These are phyloP conservation scores for Psococerastis gibbosa DNA, from an alignment of 2,888 invertebrate genomes.

Conservation along the genomic window DNA sequence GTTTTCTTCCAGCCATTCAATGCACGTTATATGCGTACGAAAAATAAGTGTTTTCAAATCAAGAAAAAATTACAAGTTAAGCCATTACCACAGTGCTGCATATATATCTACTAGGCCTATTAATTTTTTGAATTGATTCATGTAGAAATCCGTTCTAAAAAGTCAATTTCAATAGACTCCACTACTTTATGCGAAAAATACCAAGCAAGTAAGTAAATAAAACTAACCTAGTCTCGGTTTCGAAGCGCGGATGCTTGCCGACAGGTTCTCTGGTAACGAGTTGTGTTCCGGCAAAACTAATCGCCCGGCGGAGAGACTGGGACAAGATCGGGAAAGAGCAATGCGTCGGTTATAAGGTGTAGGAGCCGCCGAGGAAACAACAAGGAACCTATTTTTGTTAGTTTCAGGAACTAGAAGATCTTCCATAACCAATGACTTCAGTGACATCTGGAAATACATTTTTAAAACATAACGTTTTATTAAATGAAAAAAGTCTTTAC, in stretches of 20 bases:
- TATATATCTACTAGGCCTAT: no score
- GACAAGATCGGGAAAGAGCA: conserved; percentile 58
- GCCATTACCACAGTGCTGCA: no score
- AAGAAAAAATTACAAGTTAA: no score
- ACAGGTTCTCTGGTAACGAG: conserved; percentile 21
- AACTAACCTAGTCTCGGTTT: background rate
- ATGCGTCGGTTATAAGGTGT: conserved; percentile 5
- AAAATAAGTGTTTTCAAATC: no score
- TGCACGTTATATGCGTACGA: no score
- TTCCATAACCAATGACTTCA: conserved; percentile 77
- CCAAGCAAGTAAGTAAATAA: no score
- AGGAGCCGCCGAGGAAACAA: conserved; percentile 41
- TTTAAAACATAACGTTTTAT: background rate
- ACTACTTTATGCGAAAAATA: no score
- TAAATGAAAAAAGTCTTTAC: no score
- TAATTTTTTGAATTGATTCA: no score
- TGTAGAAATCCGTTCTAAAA: no score
- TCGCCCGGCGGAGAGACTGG: conserved; percentile 36
- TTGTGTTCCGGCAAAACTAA: conserved; percentile 1
- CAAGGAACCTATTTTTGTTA: conserved; percentile 66
- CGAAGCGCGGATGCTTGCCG: background rate
- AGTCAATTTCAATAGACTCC: no score
- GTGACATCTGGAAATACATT: conserved; percentile 35
- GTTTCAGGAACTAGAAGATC: conserved; percentile 63
- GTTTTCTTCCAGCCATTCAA: no score